Evolutionary conservation across 2,888 invertebrate genomes (phyloP).

Genomic region (Lymantria monacha): DNA sequence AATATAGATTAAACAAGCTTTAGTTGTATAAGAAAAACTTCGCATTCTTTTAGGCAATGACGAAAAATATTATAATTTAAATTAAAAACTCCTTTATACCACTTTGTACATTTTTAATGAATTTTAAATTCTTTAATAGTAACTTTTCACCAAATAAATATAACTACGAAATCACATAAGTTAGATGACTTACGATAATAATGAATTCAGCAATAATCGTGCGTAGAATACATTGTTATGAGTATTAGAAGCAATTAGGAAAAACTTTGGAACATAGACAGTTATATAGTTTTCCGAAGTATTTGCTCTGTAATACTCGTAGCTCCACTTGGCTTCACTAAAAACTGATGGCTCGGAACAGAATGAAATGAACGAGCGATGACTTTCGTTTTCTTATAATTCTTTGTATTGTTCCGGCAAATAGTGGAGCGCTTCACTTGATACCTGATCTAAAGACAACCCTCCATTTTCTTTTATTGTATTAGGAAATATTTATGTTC

Average conservation of each 20-base stretch:
- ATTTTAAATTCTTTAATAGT: no score
- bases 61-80: no score
- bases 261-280: slow-evolving; percentile 35
- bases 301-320: slow-evolving; percentile 46
- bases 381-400: slow-evolving; percentile 72
- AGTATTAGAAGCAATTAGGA: slow-evolving; percentile 8
- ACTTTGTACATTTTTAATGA: no score
- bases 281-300: slow-evolving; percentile 53
- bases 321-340: slow-evolving; percentile 52
- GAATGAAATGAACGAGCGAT: slow-evolving; percentile 72
- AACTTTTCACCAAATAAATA: no score
- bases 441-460: slow-evolving; percentile 50
- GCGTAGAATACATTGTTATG: slow-evolving; percentile 17
- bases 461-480: slow-evolving; percentile 43
- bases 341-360: slow-evolving; percentile 68
- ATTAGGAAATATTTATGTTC: slow-evolving; percentile 29
- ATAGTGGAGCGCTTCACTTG: slow-evolving; percentile 45
- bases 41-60: no score
- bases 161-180: no score
- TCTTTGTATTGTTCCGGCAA: slow-evolving; percentile 62
- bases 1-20: no score
- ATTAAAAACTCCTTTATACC: no score
- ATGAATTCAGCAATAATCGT: neutral
- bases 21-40: no score
- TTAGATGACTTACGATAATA: no score